Base-by-base conservation (phyloP, 2,113 vertebrate species). In the Phaethon lepturus region DNA sequence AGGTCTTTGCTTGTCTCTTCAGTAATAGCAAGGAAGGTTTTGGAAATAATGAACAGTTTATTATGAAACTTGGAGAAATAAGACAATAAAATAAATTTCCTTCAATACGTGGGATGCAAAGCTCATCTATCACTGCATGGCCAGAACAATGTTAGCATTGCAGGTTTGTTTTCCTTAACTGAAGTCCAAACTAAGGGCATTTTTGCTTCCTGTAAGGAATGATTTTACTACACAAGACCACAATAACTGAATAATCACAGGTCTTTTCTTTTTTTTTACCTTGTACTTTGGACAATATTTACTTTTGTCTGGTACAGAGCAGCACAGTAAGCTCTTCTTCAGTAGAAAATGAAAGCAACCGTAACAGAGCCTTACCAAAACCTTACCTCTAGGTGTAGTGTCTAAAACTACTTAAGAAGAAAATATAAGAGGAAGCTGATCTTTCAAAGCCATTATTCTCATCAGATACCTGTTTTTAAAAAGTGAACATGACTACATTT, bases 131-230 rank as follows among this genome's bases (percentile, higher is more conserved):
- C 42, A 3, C 28, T 15, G 69, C 55, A 26, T 0, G 42, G 26
- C 53, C 56, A 26, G 49, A 83, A 64, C 45, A 35, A 38, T 0
- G 17, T 0, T 0, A 26, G 52, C 25, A 28, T 1, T 35, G 4
- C 44, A 80, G 52, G 1, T n/a, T 38, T 19, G 31, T 45, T 42
- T 23, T 22, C 23, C 40, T 14, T 6, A 8, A 8, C 14, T 1
- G 6, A 44, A 58, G 29, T 35, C 47, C 84, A 8, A 40, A 3
- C 35, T 28, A 5, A 17, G 20, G n/a, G 17, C 40, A 52, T 15
- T 67, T 75, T 33, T 11, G 19, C 2, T 11, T 24, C 25, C 75
- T 31, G 7, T 0, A 1, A n/a, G 60, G 74, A 44, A 44, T 4
- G 6, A 2, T 35, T 75, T 14, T 12, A n/a, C 14, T 58, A 28